Base-by-base conservation (phyloP, 2,797 vertebrate species). In the Acanthornis magna region DNA sequence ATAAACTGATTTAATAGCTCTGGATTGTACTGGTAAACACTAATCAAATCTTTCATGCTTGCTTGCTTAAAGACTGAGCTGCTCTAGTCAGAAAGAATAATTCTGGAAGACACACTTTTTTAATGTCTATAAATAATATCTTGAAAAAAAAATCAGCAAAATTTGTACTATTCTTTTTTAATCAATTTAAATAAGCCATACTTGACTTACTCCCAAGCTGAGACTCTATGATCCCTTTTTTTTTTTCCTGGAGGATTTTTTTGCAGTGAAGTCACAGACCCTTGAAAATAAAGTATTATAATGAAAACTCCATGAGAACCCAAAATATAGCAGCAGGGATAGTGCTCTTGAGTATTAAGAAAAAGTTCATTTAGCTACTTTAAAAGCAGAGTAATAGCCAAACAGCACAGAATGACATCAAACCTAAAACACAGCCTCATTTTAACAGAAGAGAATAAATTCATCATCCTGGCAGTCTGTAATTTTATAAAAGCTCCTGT, bases 401-500 rank as follows among this genome's bases (percentile, higher is more conserved):
- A 96, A 74, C 22, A 25, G 10, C 23, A 62, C 7, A 87, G 34
- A 71, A 70, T 42, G 21, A 60, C 26, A 88, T 36, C 61, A 88
- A 93, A 91, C 29, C 13, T 38, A 58, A 87, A 96, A 81, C 32
- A 53, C 43, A 65, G 50, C 30, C 65, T 47, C 51, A 13, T 96
- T 96, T 95, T 85, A 72, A 48, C 47, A 88, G 53, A 76, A 51
- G 66, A 80, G 34, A 91, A 78, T 58, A 96, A 96, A 96, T 95
- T 73, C 30, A 91, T 95, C 78, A 68, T 96, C 76, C 67, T 89
- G 85, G 81, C 73, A 93, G 77, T 45, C 85, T 66, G 84, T 89
- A 73, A 72, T 89, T 96, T 92, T 53, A 95, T 83, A 89, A 94
- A 94, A 71, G 77, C 71, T 89, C 63, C 50, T 78, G 19, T 78